Evolutionary conservation across 2,888 invertebrate species (phyloP).

Genomic region (Eupithecia centaureata): DNA sequence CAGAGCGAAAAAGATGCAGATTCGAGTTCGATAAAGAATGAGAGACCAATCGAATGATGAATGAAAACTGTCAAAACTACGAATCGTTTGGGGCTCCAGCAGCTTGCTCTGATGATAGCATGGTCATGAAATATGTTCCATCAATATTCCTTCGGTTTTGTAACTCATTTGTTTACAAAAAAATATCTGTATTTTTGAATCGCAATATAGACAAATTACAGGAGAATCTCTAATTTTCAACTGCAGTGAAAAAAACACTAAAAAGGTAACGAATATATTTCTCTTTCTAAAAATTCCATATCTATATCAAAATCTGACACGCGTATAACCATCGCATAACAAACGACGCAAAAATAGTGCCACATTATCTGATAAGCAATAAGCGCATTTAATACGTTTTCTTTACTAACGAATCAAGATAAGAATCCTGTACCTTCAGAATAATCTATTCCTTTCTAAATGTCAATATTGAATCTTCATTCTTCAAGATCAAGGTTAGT

Average conservation of each 20-base stretch:
- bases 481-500: background rate
- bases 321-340: background rate
- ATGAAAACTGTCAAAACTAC: too few relatives aligned
- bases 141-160: too few relatives aligned
- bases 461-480: background rate
- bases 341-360: background rate
- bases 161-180: too few relatives aligned
- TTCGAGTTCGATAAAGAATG: too few relatives aligned
- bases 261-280: background rate
- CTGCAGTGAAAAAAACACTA: background rate
- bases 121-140: too few relatives aligned
- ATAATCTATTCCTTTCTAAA: background rate
- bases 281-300: background rate
- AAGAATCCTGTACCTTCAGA: conserved; percentile 4
- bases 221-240: background rate
- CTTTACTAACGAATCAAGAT: background rate
- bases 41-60: too few relatives aligned
- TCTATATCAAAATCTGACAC: background rate
- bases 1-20: too few relatives aligned
- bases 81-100: too few relatives aligned
- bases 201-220: background rate
- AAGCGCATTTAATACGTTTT: background rate
- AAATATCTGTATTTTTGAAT: too few relatives aligned
- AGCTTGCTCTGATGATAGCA: too few relatives aligned
- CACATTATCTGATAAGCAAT: background rate